These are phyloP conservation scores for Ophioderma brevispina DNA, from an alignment of 35 echinoderm and acorn worm genomes.

Conservation along the genomic window DNA sequence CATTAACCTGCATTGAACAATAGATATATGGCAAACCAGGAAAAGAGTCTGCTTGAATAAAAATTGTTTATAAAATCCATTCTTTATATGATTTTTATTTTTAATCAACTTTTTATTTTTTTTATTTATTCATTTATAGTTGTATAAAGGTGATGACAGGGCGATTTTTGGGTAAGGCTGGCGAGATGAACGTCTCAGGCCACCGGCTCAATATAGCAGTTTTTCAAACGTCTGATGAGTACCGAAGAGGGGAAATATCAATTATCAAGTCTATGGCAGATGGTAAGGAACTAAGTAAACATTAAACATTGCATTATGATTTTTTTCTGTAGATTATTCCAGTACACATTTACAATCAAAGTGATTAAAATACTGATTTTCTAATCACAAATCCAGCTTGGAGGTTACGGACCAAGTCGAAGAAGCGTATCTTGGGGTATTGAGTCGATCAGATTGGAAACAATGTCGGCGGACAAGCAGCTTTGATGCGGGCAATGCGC, in stretches of 20 bases:
- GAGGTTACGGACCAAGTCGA: constrained; percentile 86
- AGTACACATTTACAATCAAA: no score
- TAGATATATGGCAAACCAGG: no score
- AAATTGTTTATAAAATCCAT: no score
- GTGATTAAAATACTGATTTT: no score
- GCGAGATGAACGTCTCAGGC: constrained; percentile 64
- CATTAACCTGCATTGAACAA: no score
- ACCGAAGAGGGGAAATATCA: constrained; percentile 89
- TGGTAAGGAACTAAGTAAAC: constrained; percentile 36
- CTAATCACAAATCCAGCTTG: constrained; percentile 46
- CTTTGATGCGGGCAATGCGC: constrained; percentile 66
- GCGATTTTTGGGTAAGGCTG: constrained; percentile 65
- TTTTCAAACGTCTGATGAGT: constrained; percentile 74
- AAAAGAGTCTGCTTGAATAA: no score
- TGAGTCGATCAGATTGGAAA: constrained; percentile 63
- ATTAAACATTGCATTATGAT: no score
- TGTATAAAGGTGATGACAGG: no score
- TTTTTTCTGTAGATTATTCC: no score
- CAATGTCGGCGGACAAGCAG: constrained; percentile 24
- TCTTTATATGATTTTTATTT: no score
- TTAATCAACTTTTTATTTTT: no score
- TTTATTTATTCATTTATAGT: no score
- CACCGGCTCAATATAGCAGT: constrained; percentile 73
- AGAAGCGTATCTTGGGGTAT: constrained; percentile 63
- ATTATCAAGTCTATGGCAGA: constrained; percentile 75